Percentiles rank a stretch among this genome's conserved stretches.
Evolutionary conservation across 2,113 vertebrate genomes (phyloP).

Genomic region (Urocolius indicus): DNA sequence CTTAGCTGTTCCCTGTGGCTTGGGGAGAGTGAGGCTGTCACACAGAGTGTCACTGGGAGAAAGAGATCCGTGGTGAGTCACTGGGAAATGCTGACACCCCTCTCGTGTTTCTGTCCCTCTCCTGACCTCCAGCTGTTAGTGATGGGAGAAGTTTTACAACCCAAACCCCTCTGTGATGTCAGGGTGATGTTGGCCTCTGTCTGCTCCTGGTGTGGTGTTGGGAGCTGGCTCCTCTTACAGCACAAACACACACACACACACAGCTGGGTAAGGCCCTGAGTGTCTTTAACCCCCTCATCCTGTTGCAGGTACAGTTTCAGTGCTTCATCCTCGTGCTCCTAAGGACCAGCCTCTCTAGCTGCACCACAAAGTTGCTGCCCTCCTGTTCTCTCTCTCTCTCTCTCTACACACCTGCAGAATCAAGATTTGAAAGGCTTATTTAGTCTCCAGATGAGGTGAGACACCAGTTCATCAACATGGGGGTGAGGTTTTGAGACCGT

Average conservation of each 20-base stretch:
- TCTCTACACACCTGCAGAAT: not conserved
- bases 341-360: not conserved
- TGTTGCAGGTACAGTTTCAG: not conserved
- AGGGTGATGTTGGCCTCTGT: fast-evolving
- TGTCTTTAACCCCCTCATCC: not conserved
- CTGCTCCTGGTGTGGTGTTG: not conserved
- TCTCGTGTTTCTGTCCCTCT: fast-evolving
- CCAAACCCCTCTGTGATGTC: fast-evolving
- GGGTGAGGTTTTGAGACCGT: not conserved
- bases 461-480: not conserved
- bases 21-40: not conserved
- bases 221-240: not conserved
- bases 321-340: not conserved
- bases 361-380: not conserved
- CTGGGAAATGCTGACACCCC: not conserved
- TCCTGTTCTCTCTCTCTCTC: too few relatives aligned
- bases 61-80: not conserved
- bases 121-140: not conserved
- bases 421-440: not conserved
- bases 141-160: not conserved
- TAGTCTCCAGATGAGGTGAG: not conserved
- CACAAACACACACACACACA: too few relatives aligned
- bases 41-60: not conserved
- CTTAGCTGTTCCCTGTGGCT: not conserved
- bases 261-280: not conserved